Conservation (phyloP, 2,797 vertebrate genomes). For the Premnoplex brunnescens region DNA sequence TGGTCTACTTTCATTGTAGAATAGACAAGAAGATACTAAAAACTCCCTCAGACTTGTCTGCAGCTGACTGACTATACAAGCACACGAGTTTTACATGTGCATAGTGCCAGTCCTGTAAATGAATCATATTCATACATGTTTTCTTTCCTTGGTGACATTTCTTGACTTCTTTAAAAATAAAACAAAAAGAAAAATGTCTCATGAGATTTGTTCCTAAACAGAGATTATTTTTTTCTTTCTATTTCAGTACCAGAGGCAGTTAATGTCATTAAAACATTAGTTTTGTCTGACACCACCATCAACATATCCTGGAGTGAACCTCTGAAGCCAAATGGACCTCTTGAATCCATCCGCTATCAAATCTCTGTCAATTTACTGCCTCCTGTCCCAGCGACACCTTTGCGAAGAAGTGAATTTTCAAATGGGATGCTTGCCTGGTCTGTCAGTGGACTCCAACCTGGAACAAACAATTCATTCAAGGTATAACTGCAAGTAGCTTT, state of each 20-base stretch:
- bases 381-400: conserved; percentile 50
- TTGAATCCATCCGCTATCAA: conserved; percentile 73
- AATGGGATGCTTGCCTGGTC: conserved; percentile 47
- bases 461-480: conserved; percentile 67
- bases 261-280: neutral
- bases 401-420: conserved; percentile 67
- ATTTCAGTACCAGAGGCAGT: conserved; percentile 75
- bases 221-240: neutral
- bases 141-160: neutral
- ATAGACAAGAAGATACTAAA: neutral
- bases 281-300: conserved; percentile 70
- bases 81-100: neutral
- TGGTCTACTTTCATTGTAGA: neutral
- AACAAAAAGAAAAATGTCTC: neutral
- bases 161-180: neutral
- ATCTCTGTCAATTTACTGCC: conserved; percentile 55
- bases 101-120: neutral
- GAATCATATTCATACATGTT: neutral
- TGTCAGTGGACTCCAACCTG: conserved; percentile 48
- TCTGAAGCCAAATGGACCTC: conserved; percentile 69
- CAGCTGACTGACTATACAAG: neutral
- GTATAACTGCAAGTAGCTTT: conserved; percentile 21
- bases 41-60: neutral
- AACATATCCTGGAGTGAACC: conserved; percentile 70
- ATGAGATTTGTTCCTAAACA: neutral